Conservation (phyloP, 2,113 vertebrate species). For the Turdus rufiventris region DNA sequence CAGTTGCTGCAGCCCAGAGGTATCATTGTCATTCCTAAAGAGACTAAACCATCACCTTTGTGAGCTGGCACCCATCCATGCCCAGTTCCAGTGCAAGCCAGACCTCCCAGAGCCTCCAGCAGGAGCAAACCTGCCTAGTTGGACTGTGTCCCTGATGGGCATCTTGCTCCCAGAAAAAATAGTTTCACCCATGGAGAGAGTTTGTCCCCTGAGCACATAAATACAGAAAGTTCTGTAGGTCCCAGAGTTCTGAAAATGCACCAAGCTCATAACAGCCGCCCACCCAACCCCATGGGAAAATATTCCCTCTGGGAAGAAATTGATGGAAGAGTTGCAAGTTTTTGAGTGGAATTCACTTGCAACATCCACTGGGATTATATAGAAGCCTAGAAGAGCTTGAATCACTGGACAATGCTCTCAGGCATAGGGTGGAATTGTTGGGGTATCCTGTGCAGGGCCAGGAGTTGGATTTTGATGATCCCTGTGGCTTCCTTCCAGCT, state of each 20-base stretch:
- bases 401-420: fast-evolving
- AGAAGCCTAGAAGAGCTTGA: not conserved
- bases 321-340: not conserved
- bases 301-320: not conserved
- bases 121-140: not conserved
- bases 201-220: not conserved
- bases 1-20: not conserved
- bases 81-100: not conserved
- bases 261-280: not conserved
- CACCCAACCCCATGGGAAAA: not conserved
- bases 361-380: not conserved
- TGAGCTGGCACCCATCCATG: not conserved
- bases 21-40: not conserved
- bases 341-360: not conserved
- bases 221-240: not conserved
- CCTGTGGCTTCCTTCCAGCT: not conserved
- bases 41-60: not conserved
- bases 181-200: not conserved
- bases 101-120: not conserved
- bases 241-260: not conserved
- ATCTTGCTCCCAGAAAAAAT: not conserved
- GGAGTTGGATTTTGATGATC: not conserved
- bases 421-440: not conserved
- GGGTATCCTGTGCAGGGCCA: not conserved
- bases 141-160: not conserved